phyloP scores from a whole-genome alignment of 1,140 invertebrate species.

The Apis mellifera region DNA sequence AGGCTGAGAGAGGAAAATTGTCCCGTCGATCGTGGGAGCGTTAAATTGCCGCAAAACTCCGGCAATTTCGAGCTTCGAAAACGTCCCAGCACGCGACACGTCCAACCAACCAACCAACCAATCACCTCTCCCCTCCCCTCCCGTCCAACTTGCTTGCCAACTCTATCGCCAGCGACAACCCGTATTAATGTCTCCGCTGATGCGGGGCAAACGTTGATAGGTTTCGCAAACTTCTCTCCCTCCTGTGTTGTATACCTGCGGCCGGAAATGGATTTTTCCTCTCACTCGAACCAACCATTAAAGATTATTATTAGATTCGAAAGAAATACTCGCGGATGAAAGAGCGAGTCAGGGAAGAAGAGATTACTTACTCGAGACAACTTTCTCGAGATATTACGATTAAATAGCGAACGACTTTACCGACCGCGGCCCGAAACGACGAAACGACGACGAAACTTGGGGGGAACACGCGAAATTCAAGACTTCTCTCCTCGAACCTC shows the following conservation, averaged over 20 bases:
- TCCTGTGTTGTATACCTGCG: too few relatives aligned
- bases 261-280: too few relatives aligned
- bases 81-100: neutral
- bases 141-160: neutral
- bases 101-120: too few relatives aligned
- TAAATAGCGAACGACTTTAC: conserved; percentile 6
- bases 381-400: conserved; percentile 22
- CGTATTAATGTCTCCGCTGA: conserved; percentile 24
- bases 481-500: conserved; percentile 33
- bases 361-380: neutral
- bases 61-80: neutral
- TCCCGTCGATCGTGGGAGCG: neutral
- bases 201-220: conserved; percentile 6
- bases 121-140: too few relatives aligned
- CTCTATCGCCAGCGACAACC: conserved; percentile 24
- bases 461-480: conserved; percentile 44
- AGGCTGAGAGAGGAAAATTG: neutral
- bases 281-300: neutral
- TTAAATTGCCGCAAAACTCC: neutral
- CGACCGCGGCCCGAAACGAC: neutral
- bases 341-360: neutral
- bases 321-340: neutral
- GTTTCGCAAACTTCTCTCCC: neutral
- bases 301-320: conserved; percentile 14
- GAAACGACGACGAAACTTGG: conserved; percentile 31